phyloP scores from a whole-genome alignment of 2,888 invertebrate genomes.

The Parapristionchus giblindavisi region DNA sequence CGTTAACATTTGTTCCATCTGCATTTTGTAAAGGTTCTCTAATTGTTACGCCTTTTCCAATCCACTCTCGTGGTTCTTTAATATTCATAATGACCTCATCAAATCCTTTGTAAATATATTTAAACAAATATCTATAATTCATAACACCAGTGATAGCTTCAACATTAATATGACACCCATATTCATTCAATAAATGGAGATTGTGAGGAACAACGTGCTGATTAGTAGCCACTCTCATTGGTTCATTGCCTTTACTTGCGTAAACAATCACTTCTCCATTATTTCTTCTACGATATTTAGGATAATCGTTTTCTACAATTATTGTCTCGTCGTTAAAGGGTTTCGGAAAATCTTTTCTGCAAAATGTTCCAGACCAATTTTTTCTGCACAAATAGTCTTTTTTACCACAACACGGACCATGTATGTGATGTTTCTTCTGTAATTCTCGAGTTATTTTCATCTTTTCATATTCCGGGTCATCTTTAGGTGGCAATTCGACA shows the following conservation, averaged over 20 bases:
- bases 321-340: constrained; percentile 37
- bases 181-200: constrained; percentile 64
- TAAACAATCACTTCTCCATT: constrained; percentile 22
- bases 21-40: no score
- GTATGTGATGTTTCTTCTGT: constrained; percentile 68
- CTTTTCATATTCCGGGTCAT: constrained; percentile 56
- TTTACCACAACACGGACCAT: constrained; percentile 69
- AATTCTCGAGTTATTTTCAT: constrained; percentile 63
- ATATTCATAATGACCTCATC: constrained; percentile 45
- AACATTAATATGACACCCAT: constrained; percentile 70
- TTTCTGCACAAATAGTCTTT: constrained; percentile 43
- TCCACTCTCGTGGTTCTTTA: background rate
- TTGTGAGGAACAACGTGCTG: constrained; percentile 46
- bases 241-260: constrained; percentile 1
- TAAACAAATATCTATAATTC: constrained; percentile 65
- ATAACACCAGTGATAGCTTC: constrained; percentile 63
- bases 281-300: constrained; percentile 34
- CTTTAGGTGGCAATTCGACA: constrained; percentile 43
- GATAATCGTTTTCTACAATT: constrained; percentile 36
- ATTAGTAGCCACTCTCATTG: constrained; percentile 39
- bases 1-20: no score
- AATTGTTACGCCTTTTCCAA: constrained; percentile 12
- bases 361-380: constrained; percentile 1
- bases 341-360: constrained; percentile 42
- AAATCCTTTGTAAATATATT: constrained; percentile 67